These are phyloP conservation scores for Rhipidura dahli DNA, from an alignment of 2,113 vertebrate genomes.

Conservation along the genomic window DNA sequence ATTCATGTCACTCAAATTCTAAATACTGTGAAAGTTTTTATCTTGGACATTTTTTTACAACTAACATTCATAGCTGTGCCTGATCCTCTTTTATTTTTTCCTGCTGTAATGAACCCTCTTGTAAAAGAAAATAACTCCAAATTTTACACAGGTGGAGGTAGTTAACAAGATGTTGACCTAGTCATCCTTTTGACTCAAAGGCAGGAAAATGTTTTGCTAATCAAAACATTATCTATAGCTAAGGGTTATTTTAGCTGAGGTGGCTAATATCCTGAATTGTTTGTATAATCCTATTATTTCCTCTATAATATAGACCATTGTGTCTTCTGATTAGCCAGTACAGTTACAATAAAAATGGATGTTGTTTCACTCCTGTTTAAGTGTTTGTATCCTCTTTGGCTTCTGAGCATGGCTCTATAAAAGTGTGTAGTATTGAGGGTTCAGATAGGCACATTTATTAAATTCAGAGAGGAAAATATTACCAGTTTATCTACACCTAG, in stretches of 20 bases:
- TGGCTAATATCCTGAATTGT: conserved; percentile 44
- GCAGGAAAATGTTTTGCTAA: conserved; percentile 64
- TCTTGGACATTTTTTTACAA: background rate
- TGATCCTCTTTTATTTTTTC: background rate
- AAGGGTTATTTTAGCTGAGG: conserved; percentile 49
- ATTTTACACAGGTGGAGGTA: conserved; percentile 27
- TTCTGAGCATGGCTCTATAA: background rate
- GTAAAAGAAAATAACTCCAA: conserved; percentile 35
- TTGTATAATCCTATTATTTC: conserved; percentile 30
- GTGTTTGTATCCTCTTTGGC: background rate
- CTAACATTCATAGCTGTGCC: background rate
- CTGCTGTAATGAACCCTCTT: background rate
- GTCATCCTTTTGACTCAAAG: conserved; percentile 70
- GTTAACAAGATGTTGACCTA: conserved; percentile 51
- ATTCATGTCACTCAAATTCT: background rate
- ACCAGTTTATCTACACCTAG: background rate
- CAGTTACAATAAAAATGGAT: background rate
- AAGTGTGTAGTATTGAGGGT: background rate
- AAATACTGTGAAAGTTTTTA: background rate
- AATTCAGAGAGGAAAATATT: background rate
- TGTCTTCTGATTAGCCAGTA: background rate
- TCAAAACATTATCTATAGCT: conserved; percentile 49
- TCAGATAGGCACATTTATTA: background rate
- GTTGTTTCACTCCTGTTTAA: background rate
- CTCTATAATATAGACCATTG: conserved; percentile 1